These are phyloP conservation scores for Coracias cyanogaster DNA, from an alignment of 2,797 vertebrate species.

Conservation along the genomic window DNA sequence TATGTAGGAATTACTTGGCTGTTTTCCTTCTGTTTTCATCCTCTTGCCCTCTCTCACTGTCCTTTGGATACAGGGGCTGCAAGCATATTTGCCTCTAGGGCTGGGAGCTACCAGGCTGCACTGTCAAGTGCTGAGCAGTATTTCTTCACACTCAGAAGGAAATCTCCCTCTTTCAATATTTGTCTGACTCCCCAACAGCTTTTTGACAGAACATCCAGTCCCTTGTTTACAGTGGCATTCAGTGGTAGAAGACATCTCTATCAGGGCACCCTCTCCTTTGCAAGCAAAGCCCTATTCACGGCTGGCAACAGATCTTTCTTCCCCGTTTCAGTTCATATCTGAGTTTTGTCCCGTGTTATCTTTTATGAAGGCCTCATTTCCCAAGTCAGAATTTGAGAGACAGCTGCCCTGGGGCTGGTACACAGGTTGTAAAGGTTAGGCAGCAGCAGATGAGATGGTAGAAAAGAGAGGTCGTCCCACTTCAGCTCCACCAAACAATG, in stretches of 20 bases:
- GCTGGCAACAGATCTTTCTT: not conserved
- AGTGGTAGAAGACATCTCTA: slow-evolving; percentile 17
- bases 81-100: not conserved
- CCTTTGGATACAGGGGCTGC: not conserved
- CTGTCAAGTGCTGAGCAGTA: slow-evolving; percentile 33
- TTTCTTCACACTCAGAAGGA: slow-evolving; percentile 49
- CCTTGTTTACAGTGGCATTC: slow-evolving; percentile 28
- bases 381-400: not conserved
- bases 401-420: not conserved
- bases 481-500: not conserved
- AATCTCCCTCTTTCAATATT: slow-evolving; percentile 53
- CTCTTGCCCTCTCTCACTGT: not conserved
- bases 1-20: not conserved
- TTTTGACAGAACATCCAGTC: slow-evolving; percentile 51
- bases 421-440: slow-evolving; percentile 3
- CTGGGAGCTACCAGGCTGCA: slow-evolving; percentile 11
- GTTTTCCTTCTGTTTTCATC: not conserved
- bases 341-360: not conserved
- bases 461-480: not conserved
- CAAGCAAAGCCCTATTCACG: not conserved
- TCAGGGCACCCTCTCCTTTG: not conserved
- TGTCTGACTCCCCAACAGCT: slow-evolving; percentile 48
- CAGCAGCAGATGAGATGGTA: not conserved
- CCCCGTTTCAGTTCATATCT: not conserved
- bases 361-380: not conserved